phyloP scores from a whole-genome alignment of 2,113 vertebrate genomes.

The Neodontobutis hainanensis region DNA sequence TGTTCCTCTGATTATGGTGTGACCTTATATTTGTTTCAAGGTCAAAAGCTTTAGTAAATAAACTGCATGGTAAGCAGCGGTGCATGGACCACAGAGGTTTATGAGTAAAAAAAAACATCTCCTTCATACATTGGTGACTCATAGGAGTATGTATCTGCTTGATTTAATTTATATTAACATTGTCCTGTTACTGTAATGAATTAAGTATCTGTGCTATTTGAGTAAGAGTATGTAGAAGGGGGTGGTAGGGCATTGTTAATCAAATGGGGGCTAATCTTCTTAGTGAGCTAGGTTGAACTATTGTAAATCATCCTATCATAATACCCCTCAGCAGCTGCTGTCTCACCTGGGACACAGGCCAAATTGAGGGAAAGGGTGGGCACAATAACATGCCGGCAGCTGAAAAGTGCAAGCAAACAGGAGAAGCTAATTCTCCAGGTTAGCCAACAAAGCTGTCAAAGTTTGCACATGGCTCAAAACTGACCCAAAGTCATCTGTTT shows the following conservation, averaged over 20 bases:
- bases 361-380: constrained; percentile 41
- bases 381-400: constrained; percentile 45
- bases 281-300: constrained; percentile 24
- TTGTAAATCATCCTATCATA: constrained; percentile 48
- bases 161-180: constrained; percentile 47
- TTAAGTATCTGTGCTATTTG: constrained; percentile 2
- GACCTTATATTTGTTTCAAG: constrained; percentile 10
- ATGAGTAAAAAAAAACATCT: constrained; percentile 34
- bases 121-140: constrained; percentile 7
- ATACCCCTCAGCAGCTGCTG: constrained; percentile 42
- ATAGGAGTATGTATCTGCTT: constrained; percentile 1
- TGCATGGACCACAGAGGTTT: constrained; percentile 11
- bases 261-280: constrained; percentile 36
- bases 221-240: constrained; percentile 11
- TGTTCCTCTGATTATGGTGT: background rate
- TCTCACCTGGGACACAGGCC: constrained; percentile 46
- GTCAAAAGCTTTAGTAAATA: constrained; percentile 20
- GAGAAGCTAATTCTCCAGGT: constrained; percentile 39
- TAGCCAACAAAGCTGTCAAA: constrained; percentile 43
- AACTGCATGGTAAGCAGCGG: constrained; percentile 12
- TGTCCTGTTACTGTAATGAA: constrained; percentile 32
- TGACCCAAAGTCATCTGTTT: constrained; percentile 40
- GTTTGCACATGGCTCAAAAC: constrained; percentile 31
- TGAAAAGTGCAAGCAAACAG: constrained; percentile 56
- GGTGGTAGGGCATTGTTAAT: constrained; percentile 35